phyloP scores from a whole-genome alignment of 2,888 invertebrate genomes.

The Troides helena region DNA sequence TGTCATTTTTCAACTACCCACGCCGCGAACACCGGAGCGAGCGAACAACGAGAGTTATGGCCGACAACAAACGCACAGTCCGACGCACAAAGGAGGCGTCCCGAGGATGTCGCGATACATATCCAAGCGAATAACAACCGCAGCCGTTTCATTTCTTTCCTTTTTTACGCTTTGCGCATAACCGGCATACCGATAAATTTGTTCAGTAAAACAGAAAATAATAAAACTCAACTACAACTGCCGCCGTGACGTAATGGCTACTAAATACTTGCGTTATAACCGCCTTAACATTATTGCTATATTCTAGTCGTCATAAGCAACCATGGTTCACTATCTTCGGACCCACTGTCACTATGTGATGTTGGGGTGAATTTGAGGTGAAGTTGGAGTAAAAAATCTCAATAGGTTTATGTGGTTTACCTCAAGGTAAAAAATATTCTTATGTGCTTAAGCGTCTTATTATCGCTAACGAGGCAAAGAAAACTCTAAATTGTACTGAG shows the following conservation, averaged over 20 bases:
- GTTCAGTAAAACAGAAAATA: slow-evolving; percentile 6
- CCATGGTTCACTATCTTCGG: no score
- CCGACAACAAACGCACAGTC: slow-evolving; percentile 71
- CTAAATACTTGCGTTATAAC: no score
- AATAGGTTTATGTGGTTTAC: slow-evolving; percentile 4
- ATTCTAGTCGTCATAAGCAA: no score
- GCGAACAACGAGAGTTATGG: slow-evolving; percentile 72
- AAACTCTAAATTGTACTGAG: slow-evolving; percentile 27
- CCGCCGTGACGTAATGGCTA: no score
- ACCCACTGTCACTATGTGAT: no score
- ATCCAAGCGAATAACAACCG: slow-evolving; percentile 61
- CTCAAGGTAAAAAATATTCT: slow-evolving; percentile 20
- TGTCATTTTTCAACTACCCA: slow-evolving; percentile 81
- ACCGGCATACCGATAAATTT: slow-evolving; percentile 40
- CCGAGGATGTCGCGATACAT: slow-evolving; percentile 69
- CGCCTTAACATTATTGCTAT: no score
- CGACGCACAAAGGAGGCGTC: slow-evolving; percentile 70
- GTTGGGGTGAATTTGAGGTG: no score
- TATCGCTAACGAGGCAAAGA: slow-evolving; percentile 25
- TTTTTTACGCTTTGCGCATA: slow-evolving; percentile 57
- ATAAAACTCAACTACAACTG: no score
- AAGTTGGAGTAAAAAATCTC: not conserved
- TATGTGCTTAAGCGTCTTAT: slow-evolving; percentile 19
- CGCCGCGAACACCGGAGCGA: slow-evolving; percentile 62
- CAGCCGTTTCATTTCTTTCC: slow-evolving; percentile 57